Base-by-base conservation (phyloP, 2,113 vertebrate species). In the Theristicus caerulescens region DNA sequence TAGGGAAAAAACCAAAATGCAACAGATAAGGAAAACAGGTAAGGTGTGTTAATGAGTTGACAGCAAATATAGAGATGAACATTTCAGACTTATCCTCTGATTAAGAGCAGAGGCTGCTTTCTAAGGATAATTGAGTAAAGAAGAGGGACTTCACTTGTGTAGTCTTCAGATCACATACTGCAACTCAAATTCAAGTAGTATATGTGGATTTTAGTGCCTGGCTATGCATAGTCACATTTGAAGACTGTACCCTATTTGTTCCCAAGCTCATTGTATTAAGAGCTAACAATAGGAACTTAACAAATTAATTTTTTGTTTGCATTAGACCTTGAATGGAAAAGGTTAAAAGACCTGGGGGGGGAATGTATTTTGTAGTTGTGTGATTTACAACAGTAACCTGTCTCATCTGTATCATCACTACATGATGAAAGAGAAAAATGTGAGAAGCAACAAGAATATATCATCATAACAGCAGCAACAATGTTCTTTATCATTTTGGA, bases 371-470 rank as follows among this genome's bases (percentile, higher is more conserved):
- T 72, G 31, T 79, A 81, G 26, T 27, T 40, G 32, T 92, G 42
- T 91, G 83, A 82, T 95, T 93, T 97, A 94, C n/a, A 70, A 7
- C 42, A 34, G 36, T 80, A 58, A 18, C 22, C 26, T 55, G 54
- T 82, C 77, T 93, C 31, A 64, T 82, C 91, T 82, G 32, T 95
- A 54, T 82, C 73, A 77, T 89, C n/a, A 13, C 34, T 80, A 34
- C 40, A 36, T 52, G 82, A 95, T 91, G 55, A 90, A 95, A 91
- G 66, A 89, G 85, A 92, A 94, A 95, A 95, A 70, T 90, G 38
- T 82, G 78, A 88, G 71, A 93, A 94, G 46, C 46, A 82, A n/a
- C 40, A 88, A 66, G 84, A 90, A 82, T 49, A 82, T 61, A 86
- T 95, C 80, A 88, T 91, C 36, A 15, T 73, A 93, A 89, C 25